phyloP scores from a whole-genome alignment of 2,113 vertebrate species.

The Burhinus oedicnemus region DNA sequence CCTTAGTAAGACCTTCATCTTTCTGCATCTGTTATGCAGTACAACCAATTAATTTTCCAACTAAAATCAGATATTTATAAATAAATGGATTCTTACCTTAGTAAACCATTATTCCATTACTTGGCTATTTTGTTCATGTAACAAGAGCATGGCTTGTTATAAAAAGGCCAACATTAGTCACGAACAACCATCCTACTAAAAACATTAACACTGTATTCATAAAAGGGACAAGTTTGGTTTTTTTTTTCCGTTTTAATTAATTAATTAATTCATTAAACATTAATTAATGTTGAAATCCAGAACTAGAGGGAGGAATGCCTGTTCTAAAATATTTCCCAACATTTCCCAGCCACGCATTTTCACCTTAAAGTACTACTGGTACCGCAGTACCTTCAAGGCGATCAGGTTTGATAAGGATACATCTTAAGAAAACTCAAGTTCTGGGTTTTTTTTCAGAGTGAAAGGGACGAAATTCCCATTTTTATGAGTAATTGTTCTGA shows the following conservation, averaged over 20 bases:
- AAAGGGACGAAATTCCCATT: not conserved
- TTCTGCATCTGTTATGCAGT: not conserved
- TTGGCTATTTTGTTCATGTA: not conserved
- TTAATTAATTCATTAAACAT: too few relatives aligned
- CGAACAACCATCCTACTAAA: not conserved
- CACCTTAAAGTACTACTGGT: not conserved
- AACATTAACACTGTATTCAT: not conserved
- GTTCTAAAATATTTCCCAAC: not conserved
- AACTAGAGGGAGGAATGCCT: not conserved
- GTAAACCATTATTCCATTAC: not conserved
- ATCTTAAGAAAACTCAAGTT: not conserved
- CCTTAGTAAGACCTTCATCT: not conserved
- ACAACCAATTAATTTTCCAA: not conserved
- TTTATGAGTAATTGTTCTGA: not conserved
- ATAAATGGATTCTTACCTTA: not conserved
- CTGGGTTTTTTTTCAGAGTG: not conserved
- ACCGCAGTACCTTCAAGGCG: not conserved
- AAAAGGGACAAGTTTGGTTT: not conserved
- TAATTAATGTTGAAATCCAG: not conserved
- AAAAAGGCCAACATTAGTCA: not conserved
- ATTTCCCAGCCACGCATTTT: not conserved
- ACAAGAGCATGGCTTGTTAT: not conserved
- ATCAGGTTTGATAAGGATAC: not conserved
- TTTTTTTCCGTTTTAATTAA: not conserved
- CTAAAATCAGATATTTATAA: not conserved